Conservation (phyloP, 2,797 vertebrate genomes). For the Siniperca scherzeri region DNA sequence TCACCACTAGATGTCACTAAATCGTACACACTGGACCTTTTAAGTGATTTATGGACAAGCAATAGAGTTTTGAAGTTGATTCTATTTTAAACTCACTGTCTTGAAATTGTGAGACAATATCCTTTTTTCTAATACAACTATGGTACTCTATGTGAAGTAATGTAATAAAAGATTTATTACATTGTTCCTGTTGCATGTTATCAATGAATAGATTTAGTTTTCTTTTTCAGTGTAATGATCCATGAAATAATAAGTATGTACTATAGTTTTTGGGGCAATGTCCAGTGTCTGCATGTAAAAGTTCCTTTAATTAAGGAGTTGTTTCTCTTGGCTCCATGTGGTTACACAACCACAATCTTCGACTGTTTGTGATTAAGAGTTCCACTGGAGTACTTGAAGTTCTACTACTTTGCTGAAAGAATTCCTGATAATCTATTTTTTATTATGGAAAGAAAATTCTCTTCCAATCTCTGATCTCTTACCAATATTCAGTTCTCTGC, state of each 20-base stretch:
- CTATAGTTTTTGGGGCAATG: background rate
- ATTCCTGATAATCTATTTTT: background rate
- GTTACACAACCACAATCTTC: background rate
- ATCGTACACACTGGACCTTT: no score
- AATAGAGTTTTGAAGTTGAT: no score
- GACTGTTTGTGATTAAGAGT: background rate
- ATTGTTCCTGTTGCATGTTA: background rate
- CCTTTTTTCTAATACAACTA: background rate
- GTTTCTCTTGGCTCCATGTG: constrained; percentile 24
- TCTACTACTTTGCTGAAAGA: background rate
- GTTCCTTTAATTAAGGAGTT: constrained; percentile 17
- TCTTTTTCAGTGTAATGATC: constrained; percentile 4
- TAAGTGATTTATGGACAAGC: no score
- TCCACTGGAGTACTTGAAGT: background rate
- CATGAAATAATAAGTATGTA: constrained; percentile 16
- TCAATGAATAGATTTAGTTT: constrained; percentile 7
- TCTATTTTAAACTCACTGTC: background rate
- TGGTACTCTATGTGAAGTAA: background rate
- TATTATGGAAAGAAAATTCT: background rate
- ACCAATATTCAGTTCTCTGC: constrained; percentile 28
- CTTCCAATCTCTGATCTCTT: constrained; percentile 1
- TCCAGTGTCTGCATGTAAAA: background rate
- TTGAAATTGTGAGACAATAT: background rate
- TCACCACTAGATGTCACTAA: no score
- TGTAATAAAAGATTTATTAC: background rate